phyloP scores from a whole-genome alignment of 2,113 vertebrate species.

The Plectropomus leopardus region DNA sequence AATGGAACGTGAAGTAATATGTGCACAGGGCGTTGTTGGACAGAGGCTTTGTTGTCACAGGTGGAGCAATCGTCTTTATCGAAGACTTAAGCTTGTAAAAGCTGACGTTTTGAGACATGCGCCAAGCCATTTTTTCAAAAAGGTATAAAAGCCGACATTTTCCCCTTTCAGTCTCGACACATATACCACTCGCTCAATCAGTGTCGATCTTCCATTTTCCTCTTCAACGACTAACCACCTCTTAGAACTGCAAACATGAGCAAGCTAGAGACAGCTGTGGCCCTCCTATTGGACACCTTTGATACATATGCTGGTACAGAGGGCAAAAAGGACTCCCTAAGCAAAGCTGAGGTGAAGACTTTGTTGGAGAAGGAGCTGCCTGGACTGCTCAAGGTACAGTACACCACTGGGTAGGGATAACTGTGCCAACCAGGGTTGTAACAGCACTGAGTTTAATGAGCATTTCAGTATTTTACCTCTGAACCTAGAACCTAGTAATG shows the following conservation, averaged over 20 bases:
- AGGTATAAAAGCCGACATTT: conserved; percentile 41
- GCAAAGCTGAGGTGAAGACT: conserved; percentile 81
- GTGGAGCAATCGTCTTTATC: background rate
- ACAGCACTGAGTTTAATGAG: background rate
- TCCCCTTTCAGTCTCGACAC: background rate
- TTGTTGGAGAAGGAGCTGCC: conserved; percentile 87
- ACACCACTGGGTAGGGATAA: too few relatives aligned
- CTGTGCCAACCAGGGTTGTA: background rate
- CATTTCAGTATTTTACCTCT: background rate
- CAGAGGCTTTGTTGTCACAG: conserved; percentile 7
- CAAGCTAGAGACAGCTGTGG: conserved; percentile 46
- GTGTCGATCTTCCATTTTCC: background rate
- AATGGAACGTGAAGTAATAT: background rate
- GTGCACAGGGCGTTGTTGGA: background rate
- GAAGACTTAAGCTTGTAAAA: background rate
- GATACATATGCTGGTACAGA: conserved; percentile 69
- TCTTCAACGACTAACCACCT: background rate
- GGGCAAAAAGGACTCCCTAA: conserved; percentile 65
- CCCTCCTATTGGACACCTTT: conserved; percentile 72
- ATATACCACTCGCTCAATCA: background rate
- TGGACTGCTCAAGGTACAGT: conserved; percentile 80
- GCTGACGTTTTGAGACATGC: too few relatives aligned
- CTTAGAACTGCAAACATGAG: conserved; percentile 67
- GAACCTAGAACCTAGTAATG: too few relatives aligned
- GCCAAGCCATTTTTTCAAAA: background rate